A percentile compares a stretch with the other conserved stretches of the same genome.
phyloP scores from a whole-genome alignment of 2,797 vertebrate species.

The Atherinosoma microstoma region DNA sequence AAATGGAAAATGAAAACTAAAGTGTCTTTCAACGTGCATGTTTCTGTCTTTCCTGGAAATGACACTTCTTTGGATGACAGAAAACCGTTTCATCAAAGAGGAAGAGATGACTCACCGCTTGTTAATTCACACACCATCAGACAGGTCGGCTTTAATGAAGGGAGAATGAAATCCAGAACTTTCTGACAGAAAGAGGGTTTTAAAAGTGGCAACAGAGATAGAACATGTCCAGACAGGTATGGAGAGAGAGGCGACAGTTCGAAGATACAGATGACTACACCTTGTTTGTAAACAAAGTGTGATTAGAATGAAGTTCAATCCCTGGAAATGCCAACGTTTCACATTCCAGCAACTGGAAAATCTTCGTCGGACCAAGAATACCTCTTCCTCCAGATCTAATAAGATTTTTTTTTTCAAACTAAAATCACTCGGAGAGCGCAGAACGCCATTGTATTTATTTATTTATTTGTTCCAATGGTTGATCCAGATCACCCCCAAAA shows the following conservation, averaged over 20 bases:
- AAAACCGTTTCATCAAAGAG: constrained; percentile 13
- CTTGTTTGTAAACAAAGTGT: neutral
- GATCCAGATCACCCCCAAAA: too few relatives aligned
- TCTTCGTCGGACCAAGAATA: neutral
- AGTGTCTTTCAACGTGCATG: neutral
- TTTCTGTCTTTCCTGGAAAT: too few relatives aligned
- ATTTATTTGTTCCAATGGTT: too few relatives aligned
- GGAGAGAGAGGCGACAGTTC: neutral
- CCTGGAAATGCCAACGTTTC: neutral
- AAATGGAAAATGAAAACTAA: constrained; percentile 17
- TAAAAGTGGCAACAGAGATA: neutral
- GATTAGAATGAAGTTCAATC: neutral
- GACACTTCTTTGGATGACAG: constrained; percentile 10
- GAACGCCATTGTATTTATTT: too few relatives aligned
- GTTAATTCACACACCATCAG: constrained; percentile 13
- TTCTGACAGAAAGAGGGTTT: neutral
- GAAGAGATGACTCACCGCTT: constrained; percentile 12
- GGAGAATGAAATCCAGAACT: neutral
- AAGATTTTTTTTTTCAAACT: too few relatives aligned
- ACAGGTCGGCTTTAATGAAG: neutral
- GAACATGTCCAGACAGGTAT: neutral
- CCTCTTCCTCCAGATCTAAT: too few relatives aligned
- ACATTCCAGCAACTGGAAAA: neutral
- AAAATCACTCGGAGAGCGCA: too few relatives aligned
- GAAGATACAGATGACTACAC: neutral